phyloP scores from a whole-genome alignment of 2,888 invertebrate species.

The Leptinotarsa haldemani region DNA sequence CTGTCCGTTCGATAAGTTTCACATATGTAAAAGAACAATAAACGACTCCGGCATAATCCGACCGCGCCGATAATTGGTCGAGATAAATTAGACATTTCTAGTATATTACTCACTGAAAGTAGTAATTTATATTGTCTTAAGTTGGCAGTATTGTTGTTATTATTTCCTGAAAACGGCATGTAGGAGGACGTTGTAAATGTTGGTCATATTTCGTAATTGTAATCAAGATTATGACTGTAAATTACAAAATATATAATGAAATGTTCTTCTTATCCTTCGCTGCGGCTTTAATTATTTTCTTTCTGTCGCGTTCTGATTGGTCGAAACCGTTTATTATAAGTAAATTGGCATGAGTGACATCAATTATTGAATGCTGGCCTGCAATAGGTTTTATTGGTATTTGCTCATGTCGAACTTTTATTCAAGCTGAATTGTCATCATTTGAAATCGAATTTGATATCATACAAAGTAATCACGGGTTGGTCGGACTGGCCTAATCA shows the following conservation, averaged over 20 bases:
- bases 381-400: slow-evolving; percentile 38
- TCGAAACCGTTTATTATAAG: slow-evolving; percentile 55
- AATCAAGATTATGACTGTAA: slow-evolving; percentile 63
- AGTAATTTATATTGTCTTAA: slow-evolving; percentile 64
- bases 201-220: slow-evolving; percentile 65
- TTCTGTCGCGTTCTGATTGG: slow-evolving; percentile 43
- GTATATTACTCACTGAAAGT: slow-evolving; percentile 60
- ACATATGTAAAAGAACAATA: slow-evolving; percentile 46
- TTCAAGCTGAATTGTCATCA: slow-evolving; percentile 27
- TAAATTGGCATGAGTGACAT: slow-evolving; percentile 53
- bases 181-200: slow-evolving; percentile 64
- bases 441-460: not conserved
- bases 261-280: slow-evolving; percentile 44
- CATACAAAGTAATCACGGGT: not conserved
- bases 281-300: slow-evolving; percentile 51
- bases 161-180: slow-evolving; percentile 63
- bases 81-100: slow-evolving; percentile 63
- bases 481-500: not conserved
- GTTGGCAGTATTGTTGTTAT: slow-evolving; percentile 63
- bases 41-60: slow-evolving; percentile 47
- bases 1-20: slow-evolving; percentile 26
- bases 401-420: slow-evolving; percentile 30
- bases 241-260: slow-evolving; percentile 60
- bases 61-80: slow-evolving; percentile 59
- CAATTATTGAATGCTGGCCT: slow-evolving; percentile 48